Base-by-base conservation (phyloP, 2,888 invertebrate genomes). In the Caenorhabditis uteleia region DNA sequence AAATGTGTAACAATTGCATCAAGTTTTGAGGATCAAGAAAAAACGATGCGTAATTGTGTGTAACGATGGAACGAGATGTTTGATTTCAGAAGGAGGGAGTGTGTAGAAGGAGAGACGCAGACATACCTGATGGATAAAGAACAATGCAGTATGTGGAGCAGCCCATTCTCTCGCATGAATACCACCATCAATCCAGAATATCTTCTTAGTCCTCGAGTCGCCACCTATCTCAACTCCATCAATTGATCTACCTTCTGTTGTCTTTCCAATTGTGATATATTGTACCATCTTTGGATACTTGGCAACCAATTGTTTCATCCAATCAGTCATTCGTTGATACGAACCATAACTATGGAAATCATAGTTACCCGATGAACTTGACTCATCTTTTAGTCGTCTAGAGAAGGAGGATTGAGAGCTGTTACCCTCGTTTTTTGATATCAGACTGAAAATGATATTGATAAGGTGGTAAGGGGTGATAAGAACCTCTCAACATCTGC, bases 111-210 rank as follows among this genome's bases (percentile, higher is more conserved):
- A 43, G 12, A 7, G 7, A 36, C 33, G 31, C 29, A 16, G 26
- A 39, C 10, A 20, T 38, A 77, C 80, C 73, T 82, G 78, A 68
- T 83, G 76, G 39, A 83, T 83, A 49, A 83, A 82, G 56, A 78
- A 83, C 5, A 83, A 61, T 1, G 83, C 81, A 1, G 80, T 79
- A 54, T 82, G 82, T 2, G 81, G 78, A 14, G 83, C 78, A 2
- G 82, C 81, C 83, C 83, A 83, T 51, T 83, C 82, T 27, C 82
- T 49, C 3, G 80, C 78, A 59, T 82, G 80, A 27, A 78, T 83
- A 2, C 79, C 80, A 1, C 78, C 83, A 57, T 83, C 83, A 25
- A 83, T 78, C 82, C 82, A 83, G 65, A 83, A 77, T 1, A 77
- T 70, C 23, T 76, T 70, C 48, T 81, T 80, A 26, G 60, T 69